Conservation (phyloP, 2,888 invertebrate species). For the Bedellia somnulentella region DNA sequence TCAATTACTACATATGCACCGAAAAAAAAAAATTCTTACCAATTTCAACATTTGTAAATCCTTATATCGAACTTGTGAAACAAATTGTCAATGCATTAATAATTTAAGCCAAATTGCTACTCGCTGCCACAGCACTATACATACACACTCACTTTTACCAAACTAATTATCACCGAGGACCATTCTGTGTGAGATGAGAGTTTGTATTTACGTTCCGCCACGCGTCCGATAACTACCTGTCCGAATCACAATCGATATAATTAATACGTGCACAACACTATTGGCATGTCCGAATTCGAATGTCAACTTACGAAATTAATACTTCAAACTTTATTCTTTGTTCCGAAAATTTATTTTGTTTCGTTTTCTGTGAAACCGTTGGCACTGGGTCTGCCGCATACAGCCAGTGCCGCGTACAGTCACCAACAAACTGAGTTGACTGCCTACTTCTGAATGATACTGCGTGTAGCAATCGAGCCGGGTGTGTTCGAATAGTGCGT, state of each 20-base stretch:
- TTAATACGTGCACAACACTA: too few relatives aligned
- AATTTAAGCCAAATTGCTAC: slow-evolving; percentile 45
- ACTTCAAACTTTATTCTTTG: too few relatives aligned
- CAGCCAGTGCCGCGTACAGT: slow-evolving; percentile 22
- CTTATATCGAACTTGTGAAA: slow-evolving; percentile 20
- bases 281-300: too few relatives aligned
- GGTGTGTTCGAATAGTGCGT: not conserved
- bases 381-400: not conserved
- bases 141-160: slow-evolving; percentile 57
- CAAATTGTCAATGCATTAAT: slow-evolving; percentile 24
- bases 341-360: slow-evolving; percentile 2
- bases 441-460: not conserved
- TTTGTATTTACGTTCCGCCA: slow-evolving; percentile 45
- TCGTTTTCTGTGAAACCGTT: slow-evolving; percentile 1
- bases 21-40: too few relatives aligned
- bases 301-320: too few relatives aligned
- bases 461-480: not conserved
- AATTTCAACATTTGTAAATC: slow-evolving; percentile 44
- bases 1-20: too few relatives aligned
- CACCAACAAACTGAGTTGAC: slow-evolving; percentile 37
- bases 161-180: slow-evolving; percentile 45
- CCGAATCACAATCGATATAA: slow-evolving; percentile 20
- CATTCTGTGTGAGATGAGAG: slow-evolving; percentile 42
- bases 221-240: slow-evolving; percentile 28
- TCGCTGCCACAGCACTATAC: slow-evolving; percentile 34